Evolutionary conservation across 2,888 invertebrate species (phyloP), one percentile per base, ranked within the genome.

Genomic region (Agrotis segetum): DNA sequence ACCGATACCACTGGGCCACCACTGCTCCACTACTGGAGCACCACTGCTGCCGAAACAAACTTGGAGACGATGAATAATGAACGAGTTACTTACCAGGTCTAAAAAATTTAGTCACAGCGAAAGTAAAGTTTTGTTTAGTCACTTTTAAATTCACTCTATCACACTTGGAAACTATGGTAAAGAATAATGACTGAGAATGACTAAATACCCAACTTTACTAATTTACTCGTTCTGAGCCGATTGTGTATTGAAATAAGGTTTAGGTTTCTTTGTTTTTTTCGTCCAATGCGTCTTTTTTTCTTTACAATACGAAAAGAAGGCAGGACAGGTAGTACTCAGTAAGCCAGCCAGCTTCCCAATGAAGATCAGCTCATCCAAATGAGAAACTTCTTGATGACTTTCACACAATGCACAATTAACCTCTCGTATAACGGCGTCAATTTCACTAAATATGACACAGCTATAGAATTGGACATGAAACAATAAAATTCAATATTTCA

Each of bases 401-500:
- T 2, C 19, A 2, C 29, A 58, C 58, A 65, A 58, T 47, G 47
- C 29, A 65, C 58, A 65, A 65, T 59, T 6, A 46, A 29, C 7
- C 47, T 47, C 29, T 29, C 14, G 13, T 13, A 34, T 19, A 56
- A 13, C 46, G 16, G 13, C 16, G n/a, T 3, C 0, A 29, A 40
- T 63, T 60, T 21, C 1, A 46, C 14, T 40, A 40, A 40, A 17
- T 24, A 56, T 19, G 14, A 4, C 14, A 7, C 19, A 19, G 11
- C 19, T 47, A 58, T 59, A 19, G 65, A 65, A 44, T 19, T 34
- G n/a, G 40, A 29, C 16, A 1, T 19, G n/a, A 65, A 66, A 66
- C 65, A 66, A 59, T 66, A 6, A 47, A 47, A 59, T 34, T 34
- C 7, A 66, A 59, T 66, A 58, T 56, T 65, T 56, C 16, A 34